Percentiles rank a stretch among this genome's conserved stretches.
Evolutionary conservation across 2,113 vertebrate genomes (phyloP).

Genomic region (Onychostruthus taczanowskii): DNA sequence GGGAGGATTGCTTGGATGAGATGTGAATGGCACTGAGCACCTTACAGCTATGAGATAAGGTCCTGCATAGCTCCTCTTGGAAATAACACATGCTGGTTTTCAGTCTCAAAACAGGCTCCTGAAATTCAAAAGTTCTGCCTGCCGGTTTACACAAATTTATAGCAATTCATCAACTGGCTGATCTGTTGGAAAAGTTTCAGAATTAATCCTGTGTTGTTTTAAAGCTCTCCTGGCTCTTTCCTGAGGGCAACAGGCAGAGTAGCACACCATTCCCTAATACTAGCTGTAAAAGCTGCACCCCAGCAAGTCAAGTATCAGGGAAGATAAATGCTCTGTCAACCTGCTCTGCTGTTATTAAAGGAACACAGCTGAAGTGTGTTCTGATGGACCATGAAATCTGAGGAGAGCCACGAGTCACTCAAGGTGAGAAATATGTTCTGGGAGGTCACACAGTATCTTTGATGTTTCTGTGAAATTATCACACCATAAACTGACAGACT

Average conservation of each 20-base stretch:
- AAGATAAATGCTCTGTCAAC: conserved; percentile 46
- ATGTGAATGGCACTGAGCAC: not conserved
- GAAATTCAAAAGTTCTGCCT: not conserved
- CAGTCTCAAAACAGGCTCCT: not conserved
- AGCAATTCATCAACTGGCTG: not conserved
- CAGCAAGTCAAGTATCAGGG: not conserved
- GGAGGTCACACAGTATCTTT: not conserved
- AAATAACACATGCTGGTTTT: not conserved
- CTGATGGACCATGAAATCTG: conserved; percentile 49
- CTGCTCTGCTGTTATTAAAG: not conserved
- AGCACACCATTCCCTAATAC: not conserved
- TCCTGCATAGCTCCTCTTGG: not conserved
- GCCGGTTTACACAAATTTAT: conserved; percentile 7
- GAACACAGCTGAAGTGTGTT: not conserved
- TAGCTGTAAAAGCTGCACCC: conserved; percentile 2
- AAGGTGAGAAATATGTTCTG: conserved; percentile 34
- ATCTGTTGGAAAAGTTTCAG: conserved; percentile 11
- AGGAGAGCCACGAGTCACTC: conserved; percentile 13
- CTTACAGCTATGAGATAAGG: not conserved
- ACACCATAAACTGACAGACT: conserved; percentile 37
- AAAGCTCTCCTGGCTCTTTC: not conserved
- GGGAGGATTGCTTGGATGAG: not conserved
- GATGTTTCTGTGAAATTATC: conserved; percentile 29
- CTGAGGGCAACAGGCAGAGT: not conserved
- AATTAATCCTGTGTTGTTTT: not conserved